Conservation (phyloP, 2,113 vertebrate species). For the Isurus oxyrinchus region DNA sequence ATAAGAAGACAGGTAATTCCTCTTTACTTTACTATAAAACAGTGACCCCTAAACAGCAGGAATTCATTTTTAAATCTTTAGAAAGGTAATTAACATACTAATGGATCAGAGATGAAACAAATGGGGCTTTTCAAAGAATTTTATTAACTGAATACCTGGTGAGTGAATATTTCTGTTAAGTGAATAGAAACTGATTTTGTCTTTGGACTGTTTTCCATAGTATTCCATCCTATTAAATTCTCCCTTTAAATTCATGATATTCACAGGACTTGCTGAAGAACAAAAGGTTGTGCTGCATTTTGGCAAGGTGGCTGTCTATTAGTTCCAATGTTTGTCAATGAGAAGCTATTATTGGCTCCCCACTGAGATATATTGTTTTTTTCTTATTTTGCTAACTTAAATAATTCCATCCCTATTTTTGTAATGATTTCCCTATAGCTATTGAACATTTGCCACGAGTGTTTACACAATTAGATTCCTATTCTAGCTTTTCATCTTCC, state of each 20-base stretch:
- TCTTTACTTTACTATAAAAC: slow-evolving; percentile 10
- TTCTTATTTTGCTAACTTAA: neutral
- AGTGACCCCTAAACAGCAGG: slow-evolving; percentile 28
- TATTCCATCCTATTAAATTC: neutral
- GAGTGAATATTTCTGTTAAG: slow-evolving; percentile 19
- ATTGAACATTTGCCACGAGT: neutral
- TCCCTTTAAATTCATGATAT: neutral
- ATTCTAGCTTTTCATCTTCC: neutral
- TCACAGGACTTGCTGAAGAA: neutral
- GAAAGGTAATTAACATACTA: slow-evolving; percentile 36
- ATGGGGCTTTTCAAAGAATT: neutral
- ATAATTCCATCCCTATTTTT: neutral
- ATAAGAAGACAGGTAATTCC: slow-evolving; percentile 26
- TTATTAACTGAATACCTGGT: slow-evolving; percentile 16
- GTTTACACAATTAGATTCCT: neutral
- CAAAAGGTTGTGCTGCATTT: neutral
- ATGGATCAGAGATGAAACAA: slow-evolving; percentile 32
- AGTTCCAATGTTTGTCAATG: neutral
- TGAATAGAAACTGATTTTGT: neutral
- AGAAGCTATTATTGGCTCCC: neutral
- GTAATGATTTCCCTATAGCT: neutral
- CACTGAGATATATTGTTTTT: neutral
- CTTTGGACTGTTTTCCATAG: neutral
- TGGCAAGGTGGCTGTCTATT: neutral
- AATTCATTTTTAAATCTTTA: slow-evolving; percentile 36